phyloP scores from a whole-genome alignment of 1,140 invertebrate species.

The Dreissena polymorpha region DNA sequence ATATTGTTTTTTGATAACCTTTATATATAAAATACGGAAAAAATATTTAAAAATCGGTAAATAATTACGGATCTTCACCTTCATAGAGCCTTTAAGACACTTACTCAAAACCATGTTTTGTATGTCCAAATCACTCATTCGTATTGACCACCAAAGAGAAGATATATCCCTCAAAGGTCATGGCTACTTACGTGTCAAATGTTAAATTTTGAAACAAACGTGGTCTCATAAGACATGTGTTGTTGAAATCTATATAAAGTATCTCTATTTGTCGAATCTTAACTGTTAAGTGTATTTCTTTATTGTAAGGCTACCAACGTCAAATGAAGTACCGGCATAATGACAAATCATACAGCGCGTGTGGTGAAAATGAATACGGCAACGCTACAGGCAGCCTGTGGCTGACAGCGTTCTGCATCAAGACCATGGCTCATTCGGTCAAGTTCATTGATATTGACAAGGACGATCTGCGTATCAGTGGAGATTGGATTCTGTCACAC shows the following conservation, averaged over 20 bases:
- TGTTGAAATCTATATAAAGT: background rate
- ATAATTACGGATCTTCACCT: too few species aligned
- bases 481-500: slow-evolving; percentile 88
- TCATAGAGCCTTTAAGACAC: background rate
- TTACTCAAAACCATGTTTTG: background rate
- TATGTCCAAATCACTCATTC: too few species aligned
- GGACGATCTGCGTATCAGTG: slow-evolving; percentile 85
- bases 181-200: background rate
- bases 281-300: background rate
- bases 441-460: slow-evolving; percentile 90
- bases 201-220: background rate
- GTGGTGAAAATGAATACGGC: slow-evolving; percentile 86
- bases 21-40: too few species aligned
- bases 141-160: too few species aligned
- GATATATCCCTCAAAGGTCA: background rate
- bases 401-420: slow-evolving; percentile 96
- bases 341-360: slow-evolving; percentile 98
- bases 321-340: slow-evolving; percentile 92
- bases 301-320: slow-evolving; percentile 85
- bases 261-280: background rate
- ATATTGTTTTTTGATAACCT: too few species aligned
- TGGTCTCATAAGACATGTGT: background rate
- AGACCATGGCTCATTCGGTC: slow-evolving; percentile 92
- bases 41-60: too few species aligned
- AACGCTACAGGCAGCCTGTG: slow-evolving; percentile 94